A percentile compares a stretch with the other conserved stretches of the same genome.
phyloP scores from a whole-genome alignment of 2,797 vertebrate genomes.

The Phrynocephalus guinanensis region DNA sequence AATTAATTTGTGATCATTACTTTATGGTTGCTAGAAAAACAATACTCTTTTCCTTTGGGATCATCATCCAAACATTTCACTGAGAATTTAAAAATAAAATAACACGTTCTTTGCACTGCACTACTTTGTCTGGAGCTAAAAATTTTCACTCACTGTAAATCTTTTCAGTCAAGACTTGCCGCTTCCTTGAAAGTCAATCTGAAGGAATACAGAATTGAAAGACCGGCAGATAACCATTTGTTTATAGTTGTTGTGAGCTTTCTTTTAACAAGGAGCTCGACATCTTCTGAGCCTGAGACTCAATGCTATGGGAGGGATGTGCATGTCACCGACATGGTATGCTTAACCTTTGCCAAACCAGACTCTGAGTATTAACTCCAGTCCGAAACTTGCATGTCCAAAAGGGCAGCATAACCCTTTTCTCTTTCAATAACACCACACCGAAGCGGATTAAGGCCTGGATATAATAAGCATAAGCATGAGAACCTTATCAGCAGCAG shows the following conservation, averaged over 20 bases:
- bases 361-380: slow-evolving; percentile 72
- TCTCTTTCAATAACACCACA: slow-evolving; percentile 29
- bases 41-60: not conserved
- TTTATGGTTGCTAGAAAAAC: slow-evolving; percentile 23
- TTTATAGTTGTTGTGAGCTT: not conserved
- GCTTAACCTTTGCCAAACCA: slow-evolving; percentile 77
- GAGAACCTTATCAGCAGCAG: slow-evolving; percentile 60
- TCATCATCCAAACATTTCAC: slow-evolving; percentile 9
- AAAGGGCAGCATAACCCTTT: slow-evolving; percentile 73
- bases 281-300: slow-evolving; percentile 50
- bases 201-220: slow-evolving; percentile 36
- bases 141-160: not conserved
- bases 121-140: slow-evolving; percentile 6
- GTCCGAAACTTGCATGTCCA: slow-evolving; percentile 69
- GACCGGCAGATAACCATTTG: slow-evolving; percentile 45
- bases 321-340: slow-evolving; percentile 77
- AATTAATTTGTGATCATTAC: not conserved
- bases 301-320: slow-evolving; percentile 72
- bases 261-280: slow-evolving; percentile 65
- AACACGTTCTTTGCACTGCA: slow-evolving; percentile 33
- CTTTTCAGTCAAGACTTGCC: not conserved
- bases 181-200: not conserved
- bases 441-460: slow-evolving; percentile 53
- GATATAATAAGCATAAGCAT: slow-evolving; percentile 64
- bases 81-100: not conserved